phyloP scores from a whole-genome alignment of 2,888 invertebrate species.

The Lasioglossum malachurum region DNA sequence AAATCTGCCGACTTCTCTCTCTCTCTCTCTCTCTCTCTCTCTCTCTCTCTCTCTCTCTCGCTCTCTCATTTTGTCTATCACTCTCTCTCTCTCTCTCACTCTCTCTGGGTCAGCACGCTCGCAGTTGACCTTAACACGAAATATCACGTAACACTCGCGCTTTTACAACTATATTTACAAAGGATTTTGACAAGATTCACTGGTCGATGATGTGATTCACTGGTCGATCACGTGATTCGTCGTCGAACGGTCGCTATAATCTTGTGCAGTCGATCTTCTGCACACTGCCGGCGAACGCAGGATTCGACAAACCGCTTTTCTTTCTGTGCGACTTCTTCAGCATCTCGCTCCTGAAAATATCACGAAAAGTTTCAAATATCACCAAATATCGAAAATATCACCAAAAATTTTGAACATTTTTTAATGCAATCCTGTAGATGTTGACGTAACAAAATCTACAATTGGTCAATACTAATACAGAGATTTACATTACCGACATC shows the following conservation, averaged over 20 bases:
- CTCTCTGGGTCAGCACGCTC: conserved; percentile 3
- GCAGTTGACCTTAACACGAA: conserved; percentile 53
- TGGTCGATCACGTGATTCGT: background rate
- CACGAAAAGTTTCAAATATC: too few relatives aligned
- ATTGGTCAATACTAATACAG: too few relatives aligned
- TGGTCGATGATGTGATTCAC: background rate
- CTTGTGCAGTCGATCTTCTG: conserved; percentile 81
- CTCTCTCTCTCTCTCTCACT: too few relatives aligned
- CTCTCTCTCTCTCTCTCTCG: too few relatives aligned
- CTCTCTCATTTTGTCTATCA: too few relatives aligned
- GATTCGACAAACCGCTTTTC: conserved; percentile 78
- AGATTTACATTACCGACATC: too few relatives aligned
- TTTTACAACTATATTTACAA: conserved; percentile 70
- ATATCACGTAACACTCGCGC: conserved; percentile 52
- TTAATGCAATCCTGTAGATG: too few relatives aligned
- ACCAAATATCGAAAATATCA: too few relatives aligned
- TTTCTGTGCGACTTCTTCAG: conserved; percentile 79
- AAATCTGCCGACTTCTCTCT: conserved; percentile 9
- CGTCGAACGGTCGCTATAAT: conserved; percentile 74
- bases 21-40: conserved; percentile 1
- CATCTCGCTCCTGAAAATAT: conserved; percentile 74
- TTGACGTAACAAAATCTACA: too few relatives aligned
- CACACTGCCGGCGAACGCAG: conserved; percentile 81
- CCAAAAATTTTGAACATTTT: too few relatives aligned
- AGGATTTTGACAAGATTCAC: conserved; percentile 61